Evolutionary conservation across 2,797 vertebrate genomes (phyloP), one percentile per base, ranked within the genome.

Genomic region (Manis pentadactyla): DNA sequence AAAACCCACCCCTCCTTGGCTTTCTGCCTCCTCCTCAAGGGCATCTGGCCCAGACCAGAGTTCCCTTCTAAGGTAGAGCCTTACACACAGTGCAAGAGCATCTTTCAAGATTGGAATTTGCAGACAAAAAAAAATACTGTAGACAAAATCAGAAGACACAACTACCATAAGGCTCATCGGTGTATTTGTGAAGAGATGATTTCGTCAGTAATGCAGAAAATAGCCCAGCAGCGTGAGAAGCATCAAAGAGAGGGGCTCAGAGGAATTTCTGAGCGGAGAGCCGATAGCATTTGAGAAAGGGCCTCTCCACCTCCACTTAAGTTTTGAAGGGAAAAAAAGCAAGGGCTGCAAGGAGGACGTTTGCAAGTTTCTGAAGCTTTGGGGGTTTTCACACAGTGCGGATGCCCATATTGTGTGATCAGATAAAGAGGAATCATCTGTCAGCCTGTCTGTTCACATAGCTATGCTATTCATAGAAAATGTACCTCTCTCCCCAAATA

Each of bases 401-500:
- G 90, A 82, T 71, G 96, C 87, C 92, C 97, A 98, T 96, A 97
- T 96, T 98, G 97, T 95, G 94, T 90, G 95, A 97, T 93, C 17
- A 68, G 95, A 95, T 91, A 64, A 29, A 95, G 95, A 46, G 83
- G 64, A 37, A 87, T 97, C 97, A 97, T 97, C 97, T 97, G 97
- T 90, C 97, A 94, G 94, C 96, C 97, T 97, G 95, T 97, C 97
- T 98, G 97, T 97, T 98, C 96, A 31, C 97, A 94, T n/a, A n/a
- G 83, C 82, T 82, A 29, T n/a, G 95, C 97, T 97, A 97, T 97
- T 97, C 97, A 97, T 96, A 97, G 97, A 88, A 90, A 83, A 23
- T 1, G 42, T 55, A 96, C 94, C 96, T 97, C 95, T 82, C 77
- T 64, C 92, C 95, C 79, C 71, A 83, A 83, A 82, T 84, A 90